Conservation (phyloP, 53 echinoderm and acorn worm species). For the Arbacia lixula region DNA sequence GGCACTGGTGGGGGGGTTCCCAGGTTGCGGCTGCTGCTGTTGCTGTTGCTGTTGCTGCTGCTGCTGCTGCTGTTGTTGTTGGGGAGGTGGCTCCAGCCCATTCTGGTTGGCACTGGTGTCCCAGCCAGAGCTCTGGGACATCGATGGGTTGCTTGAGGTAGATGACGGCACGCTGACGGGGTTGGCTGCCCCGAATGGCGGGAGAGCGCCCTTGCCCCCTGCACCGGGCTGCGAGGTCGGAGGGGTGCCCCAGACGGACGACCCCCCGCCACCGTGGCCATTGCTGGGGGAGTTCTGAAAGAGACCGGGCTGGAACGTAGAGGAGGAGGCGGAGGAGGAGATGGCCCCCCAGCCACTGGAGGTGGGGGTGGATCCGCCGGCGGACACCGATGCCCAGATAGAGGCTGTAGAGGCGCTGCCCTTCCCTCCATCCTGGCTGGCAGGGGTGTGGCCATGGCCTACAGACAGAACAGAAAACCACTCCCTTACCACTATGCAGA, state of each 20-base stretch:
- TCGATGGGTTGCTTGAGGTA: slow-evolving; percentile 57
- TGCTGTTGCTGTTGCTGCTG: too few species aligned
- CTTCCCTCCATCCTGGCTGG: slow-evolving; percentile 49
- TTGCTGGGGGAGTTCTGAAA: slow-evolving; percentile 69
- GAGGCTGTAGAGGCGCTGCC: slow-evolving; percentile 53
- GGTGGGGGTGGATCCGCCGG: slow-evolving; percentile 31
- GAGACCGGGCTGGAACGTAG: slow-evolving; percentile 55
- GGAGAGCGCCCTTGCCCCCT: slow-evolving; percentile 10
- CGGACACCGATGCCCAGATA: slow-evolving; percentile 54
- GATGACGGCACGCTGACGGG: slow-evolving; percentile 29
- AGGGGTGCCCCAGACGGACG: slow-evolving; percentile 48
- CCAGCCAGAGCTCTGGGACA: slow-evolving; percentile 53
- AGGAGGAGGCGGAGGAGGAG: slow-evolving; percentile 39
- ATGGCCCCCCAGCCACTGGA: slow-evolving; percentile 70
- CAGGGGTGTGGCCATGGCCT: slow-evolving; percentile 33
- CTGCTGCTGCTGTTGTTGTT: background rate
- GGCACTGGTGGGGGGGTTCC: slow-evolving; percentile 7
- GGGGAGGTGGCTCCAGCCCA: slow-evolving; percentile 19
- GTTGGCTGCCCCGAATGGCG: slow-evolving; percentile 36
- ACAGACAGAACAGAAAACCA: background rate
- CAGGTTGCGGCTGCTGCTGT: background rate
- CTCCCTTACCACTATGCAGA: too few species aligned
- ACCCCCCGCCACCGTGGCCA: slow-evolving; percentile 54
- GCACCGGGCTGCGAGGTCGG: slow-evolving; percentile 50
- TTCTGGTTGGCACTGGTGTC: slow-evolving; percentile 62